Base-by-base conservation (phyloP, 1,140 invertebrate genomes). In the Venturia canescens region DNA sequence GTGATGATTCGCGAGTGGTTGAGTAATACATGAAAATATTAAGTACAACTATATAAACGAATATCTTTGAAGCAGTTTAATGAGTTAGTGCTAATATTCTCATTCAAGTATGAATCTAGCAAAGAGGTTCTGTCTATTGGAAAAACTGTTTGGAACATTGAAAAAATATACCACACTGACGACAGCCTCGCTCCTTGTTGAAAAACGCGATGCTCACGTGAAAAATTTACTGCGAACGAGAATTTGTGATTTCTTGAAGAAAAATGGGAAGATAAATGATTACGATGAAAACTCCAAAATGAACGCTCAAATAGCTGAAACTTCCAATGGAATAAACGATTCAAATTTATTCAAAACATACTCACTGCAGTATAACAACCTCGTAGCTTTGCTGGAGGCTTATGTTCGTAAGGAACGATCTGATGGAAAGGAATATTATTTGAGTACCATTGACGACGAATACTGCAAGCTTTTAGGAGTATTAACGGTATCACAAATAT, bases 201-300 rank as follows among this genome's bases (percentile, higher is more conserved):
- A 21, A n/a, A 71, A 21, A 6, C n/a, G 13, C 5, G 23, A 48
- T 74, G n/a, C 26, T 26, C 71, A 18, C 1, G 0, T 48, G 3
- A 13, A 50, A 13, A 29, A 21, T 29, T n/a, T 15, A 11, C 13
- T 74, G 44, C 44, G 29, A 48, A 78, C 75, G 16, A 66, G 57
- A 66, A 16, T 44, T 63, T 38, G 27, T 27, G 23, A 80, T 29
- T 66, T 60, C 48, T 27, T 71, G 18, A 72, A 60, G 29, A 23
- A 23, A 29, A 53, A 74, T 11, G 69, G n/a, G 3, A 71, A 23
- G 34, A 79, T 70, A 34, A 38, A 83, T 75, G n/a, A 23, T 21
- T 23, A 6, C 23, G 9, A 23, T 3, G 60, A 26, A 26, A 63
- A 27, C 7, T 26, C 2, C 5, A 13, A 26, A 63, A 9, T 15